A percentile compares a stretch with the other conserved stretches of the same genome.
phyloP scores from a whole-genome alignment of 2,797 vertebrate genomes.

The Zenarchopterus dispar region DNA sequence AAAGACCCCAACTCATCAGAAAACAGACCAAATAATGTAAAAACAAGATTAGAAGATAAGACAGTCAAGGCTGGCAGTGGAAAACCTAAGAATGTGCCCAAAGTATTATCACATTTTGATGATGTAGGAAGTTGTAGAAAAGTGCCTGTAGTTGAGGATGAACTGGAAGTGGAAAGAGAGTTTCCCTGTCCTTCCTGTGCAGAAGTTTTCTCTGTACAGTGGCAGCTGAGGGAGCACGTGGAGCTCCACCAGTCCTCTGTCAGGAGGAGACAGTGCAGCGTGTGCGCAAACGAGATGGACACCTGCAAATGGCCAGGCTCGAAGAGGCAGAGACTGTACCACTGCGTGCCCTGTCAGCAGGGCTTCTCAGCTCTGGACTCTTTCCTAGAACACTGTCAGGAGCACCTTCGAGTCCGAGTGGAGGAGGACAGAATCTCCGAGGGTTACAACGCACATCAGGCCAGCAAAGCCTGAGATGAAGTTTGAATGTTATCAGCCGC shows the following conservation, averaged over 20 bases:
- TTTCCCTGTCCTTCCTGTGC: slow-evolving; percentile 81
- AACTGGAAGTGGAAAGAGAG: slow-evolving; percentile 57
- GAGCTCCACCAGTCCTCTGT: slow-evolving; percentile 71
- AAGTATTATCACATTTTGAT: background rate
- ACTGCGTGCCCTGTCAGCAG: slow-evolving; percentile 80
- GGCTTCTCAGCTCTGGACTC: slow-evolving; percentile 72
- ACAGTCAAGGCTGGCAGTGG: slow-evolving; percentile 26
- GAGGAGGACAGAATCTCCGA: slow-evolving; percentile 67
- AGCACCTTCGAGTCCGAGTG: slow-evolving; percentile 72
- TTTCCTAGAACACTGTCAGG: slow-evolving; percentile 83
- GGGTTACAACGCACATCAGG: slow-evolving; percentile 12
- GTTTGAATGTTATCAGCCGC: slow-evolving; percentile 26
- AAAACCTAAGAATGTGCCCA: slow-evolving; percentile 35
- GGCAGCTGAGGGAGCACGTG: slow-evolving; percentile 70
- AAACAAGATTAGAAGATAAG: slow-evolving; percentile 5
- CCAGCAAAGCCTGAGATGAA: slow-evolving; percentile 46
- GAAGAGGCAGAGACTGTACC: slow-evolving; percentile 71
- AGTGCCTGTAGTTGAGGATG: slow-evolving; percentile 27
- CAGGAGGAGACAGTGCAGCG: slow-evolving; percentile 68
- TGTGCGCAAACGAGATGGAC: slow-evolving; percentile 74
- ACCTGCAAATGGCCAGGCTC: slow-evolving; percentile 50
- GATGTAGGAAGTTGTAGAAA: slow-evolving; percentile 6
- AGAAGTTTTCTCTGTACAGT: slow-evolving; percentile 73
- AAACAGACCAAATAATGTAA: slow-evolving; percentile 25
- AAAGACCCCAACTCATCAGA: slow-evolving; percentile 36